phyloP scores from a whole-genome alignment of 1,140 invertebrate genomes.

The Drosophila grimshawi region DNA sequence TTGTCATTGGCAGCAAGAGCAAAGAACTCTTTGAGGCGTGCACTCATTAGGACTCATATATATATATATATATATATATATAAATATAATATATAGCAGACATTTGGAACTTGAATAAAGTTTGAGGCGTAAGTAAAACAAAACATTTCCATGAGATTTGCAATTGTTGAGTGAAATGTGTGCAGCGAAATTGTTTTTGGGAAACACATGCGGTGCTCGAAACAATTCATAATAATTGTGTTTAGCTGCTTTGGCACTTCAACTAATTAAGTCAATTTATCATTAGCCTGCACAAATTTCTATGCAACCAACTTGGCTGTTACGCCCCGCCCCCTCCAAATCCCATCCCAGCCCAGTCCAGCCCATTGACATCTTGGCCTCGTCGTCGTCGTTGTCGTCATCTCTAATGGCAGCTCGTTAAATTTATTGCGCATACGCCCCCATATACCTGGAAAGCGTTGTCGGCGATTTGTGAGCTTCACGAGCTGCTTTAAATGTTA shows the following conservation, averaged over 20 bases:
- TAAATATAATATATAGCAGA: conserved; percentile 63
- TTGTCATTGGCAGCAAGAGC: conserved; percentile 27
- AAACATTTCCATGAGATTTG: background rate
- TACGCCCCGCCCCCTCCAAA: background rate
- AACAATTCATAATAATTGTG: conserved; percentile 65
- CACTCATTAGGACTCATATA: conserved; percentile 55
- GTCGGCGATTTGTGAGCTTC: conserved; percentile 38
- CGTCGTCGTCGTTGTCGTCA: conserved; percentile 32
- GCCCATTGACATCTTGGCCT: conserved; percentile 52
- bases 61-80: conserved; percentile 54
- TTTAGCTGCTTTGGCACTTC: conserved; percentile 69
- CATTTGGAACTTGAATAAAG: no score
- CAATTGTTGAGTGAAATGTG: conserved; percentile 1
- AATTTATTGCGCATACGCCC: conserved; percentile 81
- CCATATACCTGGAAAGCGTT: conserved; percentile 53
- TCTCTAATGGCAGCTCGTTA: conserved; percentile 78
- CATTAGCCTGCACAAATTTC: conserved; percentile 62
- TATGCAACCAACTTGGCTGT: conserved; percentile 19
- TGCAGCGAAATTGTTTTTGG: conserved; percentile 15
- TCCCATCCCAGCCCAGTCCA: background rate
- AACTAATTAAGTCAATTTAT: conserved; percentile 81
- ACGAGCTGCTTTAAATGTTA: conserved; percentile 77
- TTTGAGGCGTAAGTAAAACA: background rate
- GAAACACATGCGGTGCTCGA: conserved; percentile 56
- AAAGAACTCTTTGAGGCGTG: conserved; percentile 46